These are phyloP conservation scores for Elymnias hypermnestra DNA, from an alignment of 1,140 invertebrate genomes.

Conservation along the genomic window DNA sequence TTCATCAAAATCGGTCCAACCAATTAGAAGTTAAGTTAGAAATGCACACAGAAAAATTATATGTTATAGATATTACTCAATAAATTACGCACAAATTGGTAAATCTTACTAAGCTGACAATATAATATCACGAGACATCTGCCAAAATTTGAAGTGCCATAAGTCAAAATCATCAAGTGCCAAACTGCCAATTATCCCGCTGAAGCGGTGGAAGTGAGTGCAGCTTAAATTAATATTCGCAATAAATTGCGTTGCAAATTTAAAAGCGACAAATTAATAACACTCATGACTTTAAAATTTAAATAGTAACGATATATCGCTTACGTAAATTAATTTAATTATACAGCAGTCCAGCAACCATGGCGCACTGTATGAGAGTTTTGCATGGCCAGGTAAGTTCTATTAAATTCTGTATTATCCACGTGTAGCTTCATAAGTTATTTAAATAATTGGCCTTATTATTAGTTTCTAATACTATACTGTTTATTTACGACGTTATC, in stretches of 20 bases:
- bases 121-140: conserved; percentile 5
- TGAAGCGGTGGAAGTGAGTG: conserved; percentile 29
- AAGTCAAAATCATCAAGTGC: background rate
- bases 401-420: conserved; percentile 23
- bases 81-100: conserved; percentile 3
- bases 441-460: background rate
- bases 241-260: conserved; percentile 28
- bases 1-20: too few species aligned
- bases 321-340: conserved; percentile 34
- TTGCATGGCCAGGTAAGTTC: conserved; percentile 83
- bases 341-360: conserved; percentile 72
- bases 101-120: conserved; percentile 11
- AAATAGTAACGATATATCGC: conserved; percentile 33
- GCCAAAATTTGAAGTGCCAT: too few species aligned
- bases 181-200: conserved; percentile 28
- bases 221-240: conserved; percentile 24
- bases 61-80: too few species aligned
- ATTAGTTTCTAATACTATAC: conserved; percentile 6
- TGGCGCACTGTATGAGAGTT: conserved; percentile 85
- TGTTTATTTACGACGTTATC: conserved; percentile 50
- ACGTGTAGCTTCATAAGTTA: conserved; percentile 28
- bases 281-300: conserved; percentile 59
- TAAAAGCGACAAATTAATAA: conserved; percentile 23
- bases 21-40: too few species aligned
- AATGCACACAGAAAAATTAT: too few species aligned